phyloP scores from a whole-genome alignment of 2,797 vertebrate genomes.

The Poecilia gillii region DNA sequence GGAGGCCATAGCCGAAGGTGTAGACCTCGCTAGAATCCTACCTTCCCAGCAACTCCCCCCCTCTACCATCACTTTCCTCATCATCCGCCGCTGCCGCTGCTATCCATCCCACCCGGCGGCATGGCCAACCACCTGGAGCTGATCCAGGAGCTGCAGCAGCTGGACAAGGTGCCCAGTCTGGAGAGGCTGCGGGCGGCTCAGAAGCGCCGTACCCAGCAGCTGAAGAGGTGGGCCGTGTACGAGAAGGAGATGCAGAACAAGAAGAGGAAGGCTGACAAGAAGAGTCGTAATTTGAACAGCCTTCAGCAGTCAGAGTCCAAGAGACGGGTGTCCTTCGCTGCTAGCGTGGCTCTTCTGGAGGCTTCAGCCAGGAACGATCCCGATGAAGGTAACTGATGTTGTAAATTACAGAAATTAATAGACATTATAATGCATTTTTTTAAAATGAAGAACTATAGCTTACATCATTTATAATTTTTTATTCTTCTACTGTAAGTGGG shows the following conservation, averaged over 20 bases:
- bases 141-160: slow-evolving; percentile 93
- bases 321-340: slow-evolving; percentile 91
- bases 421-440: not conserved
- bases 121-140: slow-evolving; percentile 97
- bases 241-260: slow-evolving; percentile 97
- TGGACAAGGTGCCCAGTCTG: slow-evolving; percentile 95
- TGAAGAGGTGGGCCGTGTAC: slow-evolving; percentile 95
- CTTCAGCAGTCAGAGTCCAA: slow-evolving; percentile 63
- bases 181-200: slow-evolving; percentile 94
- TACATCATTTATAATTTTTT: not conserved
- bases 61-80: not conserved
- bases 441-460: not conserved
- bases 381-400: slow-evolving; percentile 88
- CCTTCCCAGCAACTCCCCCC: not conserved
- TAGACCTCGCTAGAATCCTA: slow-evolving; percentile 68
- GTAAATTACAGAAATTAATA: not conserved
- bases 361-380: slow-evolving; percentile 93
- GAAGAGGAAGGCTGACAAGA: slow-evolving; percentile 91
- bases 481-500: not conserved
- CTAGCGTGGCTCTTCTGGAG: slow-evolving; percentile 92
- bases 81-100: slow-evolving; percentile 30
- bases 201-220: slow-evolving; percentile 94
- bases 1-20: slow-evolving; percentile 67
- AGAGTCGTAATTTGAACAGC: slow-evolving; percentile 72
- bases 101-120: not conserved